Evolutionary conservation across 2,797 vertebrate species (phyloP).

Genomic region (Danio choprae): DNA sequence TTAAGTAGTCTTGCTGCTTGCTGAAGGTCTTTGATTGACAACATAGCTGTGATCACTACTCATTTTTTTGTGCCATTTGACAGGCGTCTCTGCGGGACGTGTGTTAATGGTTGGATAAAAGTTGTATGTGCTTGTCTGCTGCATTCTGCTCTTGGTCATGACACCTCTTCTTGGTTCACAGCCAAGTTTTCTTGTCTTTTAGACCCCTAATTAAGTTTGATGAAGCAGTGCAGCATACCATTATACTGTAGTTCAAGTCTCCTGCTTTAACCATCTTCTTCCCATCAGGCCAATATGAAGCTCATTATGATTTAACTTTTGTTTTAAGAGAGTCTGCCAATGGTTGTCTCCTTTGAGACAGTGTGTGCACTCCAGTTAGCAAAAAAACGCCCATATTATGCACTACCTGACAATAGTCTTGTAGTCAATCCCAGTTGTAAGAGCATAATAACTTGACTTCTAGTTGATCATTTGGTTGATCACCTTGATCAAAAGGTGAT

Average conservation of each 20-base stretch:
- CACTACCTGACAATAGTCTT: too few species aligned
- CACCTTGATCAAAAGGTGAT: too few species aligned
- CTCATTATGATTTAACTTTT: constrained; percentile 50
- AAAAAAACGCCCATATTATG: not conserved
- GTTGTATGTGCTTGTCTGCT: constrained; percentile 43
- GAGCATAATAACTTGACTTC: too few species aligned
- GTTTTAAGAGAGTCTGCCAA: constrained; percentile 46
- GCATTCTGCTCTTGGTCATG: constrained; percentile 38
- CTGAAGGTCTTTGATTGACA: constrained; percentile 25
- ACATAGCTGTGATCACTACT: constrained; percentile 6
- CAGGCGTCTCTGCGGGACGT: constrained; percentile 25
- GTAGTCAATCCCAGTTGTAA: too few species aligned
- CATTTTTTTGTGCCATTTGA: constrained; percentile 29
- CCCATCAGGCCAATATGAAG: constrained; percentile 33
- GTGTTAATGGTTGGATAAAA: constrained; percentile 20
- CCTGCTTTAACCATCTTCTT: constrained; percentile 3
- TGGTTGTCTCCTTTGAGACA: constrained; percentile 48
- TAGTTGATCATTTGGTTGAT: too few species aligned
- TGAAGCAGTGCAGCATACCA: not conserved
- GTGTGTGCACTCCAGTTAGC: constrained; percentile 28
- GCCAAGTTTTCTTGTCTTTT: constrained; percentile 42
- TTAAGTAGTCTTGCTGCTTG: not conserved
- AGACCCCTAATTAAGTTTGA: constrained; percentile 53
- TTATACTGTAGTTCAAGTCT: constrained; percentile 35
- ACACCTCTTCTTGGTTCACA: constrained; percentile 34